Percentiles rank a stretch among this genome's conserved stretches.
phyloP scores from a whole-genome alignment of 2,888 invertebrate genomes.

The Meganola albula region DNA sequence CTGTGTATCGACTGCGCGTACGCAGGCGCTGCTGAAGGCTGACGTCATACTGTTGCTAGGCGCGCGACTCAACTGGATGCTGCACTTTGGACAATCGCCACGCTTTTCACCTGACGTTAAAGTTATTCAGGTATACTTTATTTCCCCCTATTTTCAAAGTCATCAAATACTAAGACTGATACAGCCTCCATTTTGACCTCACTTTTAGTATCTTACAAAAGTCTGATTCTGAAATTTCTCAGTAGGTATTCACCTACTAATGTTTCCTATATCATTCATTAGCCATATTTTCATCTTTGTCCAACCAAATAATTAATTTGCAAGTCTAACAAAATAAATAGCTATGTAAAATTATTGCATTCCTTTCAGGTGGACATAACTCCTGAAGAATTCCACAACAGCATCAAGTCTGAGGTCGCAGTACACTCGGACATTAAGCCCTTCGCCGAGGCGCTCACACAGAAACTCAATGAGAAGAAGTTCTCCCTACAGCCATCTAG shows the following conservation, averaged over 20 bases:
- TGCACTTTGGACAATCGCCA: conserved; percentile 95
- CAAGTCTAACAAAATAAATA: no score
- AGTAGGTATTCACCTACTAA: no score
- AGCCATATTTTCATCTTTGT: no score
- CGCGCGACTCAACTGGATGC: conserved; percentile 97
- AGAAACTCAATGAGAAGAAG: conserved; percentile 75
- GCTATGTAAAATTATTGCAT: no score
- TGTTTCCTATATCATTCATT: no score
- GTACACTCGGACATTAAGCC: conserved; percentile 91
- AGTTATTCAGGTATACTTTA: conserved; percentile 86
- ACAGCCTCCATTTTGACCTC: no score
- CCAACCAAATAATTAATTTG: no score
- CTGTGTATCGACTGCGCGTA: conserved; percentile 92
- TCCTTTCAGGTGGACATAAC: conserved; percentile 88
- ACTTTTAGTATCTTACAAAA: no score
- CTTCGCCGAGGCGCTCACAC: conserved; percentile 80
- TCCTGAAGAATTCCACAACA: conserved; percentile 96
- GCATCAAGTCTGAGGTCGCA: conserved; percentile 86
- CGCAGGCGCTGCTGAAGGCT: conserved; percentile 89
- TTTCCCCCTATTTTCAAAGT: no score
- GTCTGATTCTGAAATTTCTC: no score
- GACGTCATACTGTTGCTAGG: conserved; percentile 93
- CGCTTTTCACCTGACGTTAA: conserved; percentile 89
- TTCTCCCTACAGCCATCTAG: conserved; percentile 75
- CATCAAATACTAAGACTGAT: no score